These are phyloP conservation scores for Thera obeliscata DNA, from an alignment of 2,888 invertebrate genomes.

Conservation along the genomic window DNA sequence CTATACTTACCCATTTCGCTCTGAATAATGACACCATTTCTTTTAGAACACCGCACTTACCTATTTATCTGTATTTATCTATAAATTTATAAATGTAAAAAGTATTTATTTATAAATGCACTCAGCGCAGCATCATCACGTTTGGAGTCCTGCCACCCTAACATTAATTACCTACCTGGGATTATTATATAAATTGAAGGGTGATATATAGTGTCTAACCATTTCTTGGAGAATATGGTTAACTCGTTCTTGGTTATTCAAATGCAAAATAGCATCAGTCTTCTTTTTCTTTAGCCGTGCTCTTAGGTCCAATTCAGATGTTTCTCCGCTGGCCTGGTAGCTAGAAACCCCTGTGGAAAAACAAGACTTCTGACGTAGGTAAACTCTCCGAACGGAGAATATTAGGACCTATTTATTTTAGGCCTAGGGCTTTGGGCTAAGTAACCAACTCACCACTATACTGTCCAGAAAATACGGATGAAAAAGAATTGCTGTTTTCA, in stretches of 20 bases:
- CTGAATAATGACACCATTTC: too few relatives aligned
- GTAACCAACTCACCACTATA: conserved; percentile 33
- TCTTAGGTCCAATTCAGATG: conserved; percentile 33
- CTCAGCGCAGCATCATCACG: too few relatives aligned
- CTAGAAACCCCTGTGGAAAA: conserved; percentile 49
- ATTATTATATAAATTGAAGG: too few relatives aligned
- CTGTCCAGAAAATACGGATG: conserved; percentile 53
- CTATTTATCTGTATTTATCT: too few relatives aligned
- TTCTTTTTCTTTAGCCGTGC: conserved; percentile 41
- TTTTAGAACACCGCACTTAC: too few relatives aligned
- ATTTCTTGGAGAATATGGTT: conserved; percentile 29
- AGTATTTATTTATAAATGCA: too few relatives aligned
- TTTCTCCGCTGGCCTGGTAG: conserved; percentile 51
- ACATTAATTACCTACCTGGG: too few relatives aligned
- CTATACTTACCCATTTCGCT: too few relatives aligned
- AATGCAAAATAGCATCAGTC: conserved; percentile 31
- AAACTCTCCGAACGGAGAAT: neutral
- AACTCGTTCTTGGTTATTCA: conserved; percentile 29
- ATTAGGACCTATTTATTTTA: too few relatives aligned
- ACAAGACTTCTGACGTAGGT: neutral
- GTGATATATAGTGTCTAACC: conserved; percentile 5
- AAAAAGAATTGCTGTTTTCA: conserved; percentile 63
- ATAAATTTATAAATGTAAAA: too few relatives aligned
- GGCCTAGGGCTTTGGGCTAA: neutral
- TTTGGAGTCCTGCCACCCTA: too few relatives aligned